phyloP scores from a whole-genome alignment of 2,797 vertebrate species.

The Oophaga sylvatica region DNA sequence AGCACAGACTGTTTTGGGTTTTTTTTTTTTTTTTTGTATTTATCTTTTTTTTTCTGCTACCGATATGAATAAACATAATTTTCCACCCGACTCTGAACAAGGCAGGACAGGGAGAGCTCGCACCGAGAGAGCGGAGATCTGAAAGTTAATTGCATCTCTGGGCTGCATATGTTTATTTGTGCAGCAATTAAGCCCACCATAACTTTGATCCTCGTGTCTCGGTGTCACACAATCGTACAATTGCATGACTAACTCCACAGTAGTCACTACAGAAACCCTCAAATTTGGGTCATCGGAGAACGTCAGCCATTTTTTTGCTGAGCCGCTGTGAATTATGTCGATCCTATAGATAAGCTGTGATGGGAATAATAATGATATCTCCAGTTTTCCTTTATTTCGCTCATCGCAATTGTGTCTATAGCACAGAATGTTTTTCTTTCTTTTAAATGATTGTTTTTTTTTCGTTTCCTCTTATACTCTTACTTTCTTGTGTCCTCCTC shows the following conservation, averaged over 20 bases:
- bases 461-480: background rate
- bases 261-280: background rate
- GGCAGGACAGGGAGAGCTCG: background rate
- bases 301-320: background rate
- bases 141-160: conserved; percentile 18
- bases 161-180: background rate
- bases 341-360: background rate
- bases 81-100: background rate
- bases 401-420: background rate
- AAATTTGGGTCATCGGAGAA: background rate
- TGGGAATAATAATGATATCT: background rate
- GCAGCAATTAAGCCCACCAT: background rate
- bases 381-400: background rate
- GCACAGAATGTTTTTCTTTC: background rate
- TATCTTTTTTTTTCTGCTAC: background rate
- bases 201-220: background rate
- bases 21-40: background rate
- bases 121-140: background rate
- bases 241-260: background rate
- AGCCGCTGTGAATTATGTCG: background rate
- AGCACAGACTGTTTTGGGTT: background rate
- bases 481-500: background rate
- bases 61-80: conserved; percentile 31
- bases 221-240: background rate
- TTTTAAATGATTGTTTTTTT: background rate